A percentile compares a stretch with the other conserved stretches of the same genome.
Conservation (phyloP, 2,113 vertebrate genomes). For the Falcunculus frontatus region DNA sequence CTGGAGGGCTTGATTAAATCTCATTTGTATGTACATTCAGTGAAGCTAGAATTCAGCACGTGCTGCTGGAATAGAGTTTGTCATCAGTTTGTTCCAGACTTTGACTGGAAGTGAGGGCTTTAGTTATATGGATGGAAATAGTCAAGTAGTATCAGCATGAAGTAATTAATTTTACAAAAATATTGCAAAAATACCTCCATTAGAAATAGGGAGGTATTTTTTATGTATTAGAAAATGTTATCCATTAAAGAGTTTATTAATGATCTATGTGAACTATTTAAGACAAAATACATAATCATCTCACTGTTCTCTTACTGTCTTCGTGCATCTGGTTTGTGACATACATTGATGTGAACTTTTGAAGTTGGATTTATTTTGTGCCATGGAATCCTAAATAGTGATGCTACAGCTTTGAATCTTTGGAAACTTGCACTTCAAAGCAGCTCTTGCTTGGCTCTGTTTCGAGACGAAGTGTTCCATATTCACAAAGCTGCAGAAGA, state of each 20-base stretch:
- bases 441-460: slow-evolving; percentile 95
- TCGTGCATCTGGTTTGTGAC: neutral
- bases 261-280: neutral
- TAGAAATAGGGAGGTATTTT: neutral
- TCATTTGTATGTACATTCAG: neutral
- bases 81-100: neutral
- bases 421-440: slow-evolving; percentile 98
- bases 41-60: neutral
- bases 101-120: neutral
- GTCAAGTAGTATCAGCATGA: neutral
- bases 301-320: neutral
- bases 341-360: slow-evolving; percentile 1
- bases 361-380: slow-evolving; percentile 97
- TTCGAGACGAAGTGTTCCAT: slow-evolving; percentile 97
- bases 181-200: neutral
- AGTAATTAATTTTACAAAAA: neutral
- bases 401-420: slow-evolving; percentile 88
- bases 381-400: slow-evolving; percentile 90
- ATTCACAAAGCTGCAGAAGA: slow-evolving; percentile 98
- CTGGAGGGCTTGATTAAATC: neutral
- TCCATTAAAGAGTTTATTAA: neutral
- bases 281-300: neutral
- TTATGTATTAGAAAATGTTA: neutral
- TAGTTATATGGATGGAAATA: neutral
- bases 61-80: neutral